A percentile compares a stretch with the other conserved stretches of the same genome.
Evolutionary conservation across 1,140 invertebrate species (phyloP).

Genomic region (Philaenus spumarius): DNA sequence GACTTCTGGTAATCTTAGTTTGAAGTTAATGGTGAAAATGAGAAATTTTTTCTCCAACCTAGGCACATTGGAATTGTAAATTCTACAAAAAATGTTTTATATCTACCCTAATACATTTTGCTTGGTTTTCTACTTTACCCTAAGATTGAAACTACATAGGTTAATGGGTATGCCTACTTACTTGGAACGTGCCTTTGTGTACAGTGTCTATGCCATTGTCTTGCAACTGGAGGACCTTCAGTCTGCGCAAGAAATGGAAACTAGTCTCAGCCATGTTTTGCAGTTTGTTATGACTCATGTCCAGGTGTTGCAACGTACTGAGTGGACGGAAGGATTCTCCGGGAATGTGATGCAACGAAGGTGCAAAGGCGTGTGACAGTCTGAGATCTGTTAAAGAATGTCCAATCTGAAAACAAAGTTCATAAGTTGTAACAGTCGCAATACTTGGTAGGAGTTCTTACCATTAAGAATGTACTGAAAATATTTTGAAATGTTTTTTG

Average conservation of each 20-base stretch:
- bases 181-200: constrained; percentile 72
- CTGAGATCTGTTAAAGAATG: constrained; percentile 66
- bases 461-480: no score
- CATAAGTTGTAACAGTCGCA: no score
- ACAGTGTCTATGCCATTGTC: constrained; percentile 74
- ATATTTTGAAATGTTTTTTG: no score
- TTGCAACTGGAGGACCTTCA: constrained; percentile 66
- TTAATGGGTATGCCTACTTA: constrained; percentile 36
- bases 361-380: constrained; percentile 66
- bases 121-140: no score
- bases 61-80: no score
- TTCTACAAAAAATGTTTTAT: no score
- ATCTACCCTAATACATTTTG: no score
- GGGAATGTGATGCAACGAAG: constrained; percentile 56
- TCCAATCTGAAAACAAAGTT: constrained; percentile 51
- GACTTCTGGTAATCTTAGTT: no score
- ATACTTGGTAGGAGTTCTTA: no score
- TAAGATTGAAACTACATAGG: no score
- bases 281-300: constrained; percentile 77
- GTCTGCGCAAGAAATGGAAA: constrained; percentile 62
- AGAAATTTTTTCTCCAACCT: no score
- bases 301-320: constrained; percentile 65
- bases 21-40: no score
- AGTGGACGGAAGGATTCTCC: constrained; percentile 62
- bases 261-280: constrained; percentile 66